phyloP scores from a whole-genome alignment of 2,113 vertebrate species.

The Cepphus grylle region DNA sequence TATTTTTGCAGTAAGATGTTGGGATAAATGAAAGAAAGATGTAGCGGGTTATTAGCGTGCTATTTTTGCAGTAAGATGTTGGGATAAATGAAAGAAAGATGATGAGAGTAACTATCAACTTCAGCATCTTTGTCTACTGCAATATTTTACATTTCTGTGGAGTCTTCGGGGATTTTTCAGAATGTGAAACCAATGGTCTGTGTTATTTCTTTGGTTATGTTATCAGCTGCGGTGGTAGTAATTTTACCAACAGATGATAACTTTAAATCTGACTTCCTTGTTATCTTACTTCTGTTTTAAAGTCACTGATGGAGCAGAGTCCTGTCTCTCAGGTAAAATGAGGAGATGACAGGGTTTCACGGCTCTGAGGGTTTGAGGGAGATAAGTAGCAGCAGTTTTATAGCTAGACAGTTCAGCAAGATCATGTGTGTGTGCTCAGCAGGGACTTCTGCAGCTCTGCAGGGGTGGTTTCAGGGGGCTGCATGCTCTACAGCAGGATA shows the following conservation, averaged over 20 bases:
- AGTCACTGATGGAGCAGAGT: neutral
- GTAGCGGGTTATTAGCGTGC: neutral
- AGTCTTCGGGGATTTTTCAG: neutral
- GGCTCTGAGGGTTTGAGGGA: neutral
- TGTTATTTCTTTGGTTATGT: rapidly evolving
- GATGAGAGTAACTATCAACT: rapidly evolving
- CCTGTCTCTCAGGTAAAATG: rapidly evolving
- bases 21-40: neutral
- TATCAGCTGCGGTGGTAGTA: neutral
- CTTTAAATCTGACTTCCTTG: neutral
- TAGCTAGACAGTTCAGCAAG: neutral
- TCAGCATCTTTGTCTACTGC: neutral
- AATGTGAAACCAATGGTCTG: neutral
- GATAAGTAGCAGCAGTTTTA: neutral
- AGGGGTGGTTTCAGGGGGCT: neutral
- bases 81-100: neutral
- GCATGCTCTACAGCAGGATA: rapidly evolving
- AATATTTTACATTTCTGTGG: neutral
- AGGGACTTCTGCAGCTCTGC: neutral
- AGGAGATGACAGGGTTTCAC: neutral
- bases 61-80: neutral
- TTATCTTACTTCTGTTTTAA: neutral
- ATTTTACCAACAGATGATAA: neutral
- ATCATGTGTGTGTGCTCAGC: rapidly evolving
- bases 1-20: neutral